Base-by-base conservation (phyloP, 1,140 invertebrate species). In the Calosoma granatense region DNA sequence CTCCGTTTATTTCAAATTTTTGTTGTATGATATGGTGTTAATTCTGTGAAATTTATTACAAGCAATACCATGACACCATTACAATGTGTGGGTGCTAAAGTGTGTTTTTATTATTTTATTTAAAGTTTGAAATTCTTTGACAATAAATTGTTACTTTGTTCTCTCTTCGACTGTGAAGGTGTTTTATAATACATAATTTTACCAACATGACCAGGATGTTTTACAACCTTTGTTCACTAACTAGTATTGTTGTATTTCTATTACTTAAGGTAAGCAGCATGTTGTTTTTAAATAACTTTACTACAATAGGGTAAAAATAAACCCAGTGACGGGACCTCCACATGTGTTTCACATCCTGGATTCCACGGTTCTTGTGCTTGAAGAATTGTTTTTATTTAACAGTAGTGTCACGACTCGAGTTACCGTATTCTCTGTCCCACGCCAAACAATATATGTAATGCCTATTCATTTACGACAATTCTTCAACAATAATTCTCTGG, bases 281-380 rank as follows among this genome's bases (percentile, higher is more conserved):
- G n/a, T n/a, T 47, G 15, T 47, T 12, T 47, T 47, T 47, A 47
- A 12, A 47, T 12, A 47, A 47, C 4, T 9, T 36, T n/a, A n/a
- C n/a, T n/a, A n/a, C n/a, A n/a, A n/a, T 36, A 36, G 26, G 26
- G 26, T 36, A 36, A 36, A 36, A 6, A 36, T 36, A 47, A 47
- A 47, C n/a, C 26, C 26, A n/a, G 9, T 47, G 9, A 47, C 17
- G 41, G 41, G 41, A 47, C 41, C 41, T 47, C 41, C 41, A 17
- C 41, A 47, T 47, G 41, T 47, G 41, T 47, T 47, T 47, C 17
- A 47, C 41, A 47, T 47, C 41, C 41, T 47, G 41, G 41, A 12
- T 17, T 4, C 4, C 41, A 47, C 41, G 26, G 14, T 47, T 47
- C 9, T 47, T 12, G 17, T 47, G 9, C 41, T 11, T 11, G 9